Base-by-base conservation (phyloP, 2,113 vertebrate genomes). In the Stigmatopora argus region DNA sequence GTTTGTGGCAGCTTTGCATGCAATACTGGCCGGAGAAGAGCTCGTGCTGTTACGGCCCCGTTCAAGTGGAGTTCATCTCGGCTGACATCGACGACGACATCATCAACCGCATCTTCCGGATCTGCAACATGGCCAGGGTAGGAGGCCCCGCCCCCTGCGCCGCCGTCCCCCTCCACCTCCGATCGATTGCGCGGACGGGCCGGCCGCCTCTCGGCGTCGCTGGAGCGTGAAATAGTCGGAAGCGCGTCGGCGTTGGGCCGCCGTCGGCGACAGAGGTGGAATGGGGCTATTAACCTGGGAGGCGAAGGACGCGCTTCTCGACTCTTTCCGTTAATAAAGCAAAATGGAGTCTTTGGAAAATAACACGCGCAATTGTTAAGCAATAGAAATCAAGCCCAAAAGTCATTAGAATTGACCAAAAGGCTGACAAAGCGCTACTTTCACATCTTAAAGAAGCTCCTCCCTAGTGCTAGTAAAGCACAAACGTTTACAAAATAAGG, bases 11-110 rank as follows among this genome's bases (percentile, higher is more conserved):
- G 96, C 90, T 98, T 57, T 98, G 96, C 82, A 95, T 96, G 93
- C 96, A 99, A 88, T 99, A 99, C 87, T 99, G 96, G 96, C 96
- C 96, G 0, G 96, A 98, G 88, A 98, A 99, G 83, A 96, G 93
- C 0, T 95, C 95, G 0, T 95, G 94, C 47, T 97, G 95, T 72
- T 99, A 99, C 0, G 96, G 96, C 0, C 96, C 96, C 0, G 94
- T 99, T 79, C 96, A 99, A 57, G 96, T 98, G 44, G 96, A 99
- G 84, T 98, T 98, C 69, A 95, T 99, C 74, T 99, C 96, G 0
- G 96, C 96, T 12, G 96, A 98, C 84, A 98, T 98, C 0, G 95
- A 98, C 1, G 96, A 98, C 45, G 96, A 99, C 79, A 94, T 96
- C 86, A 98, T 99, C 87, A 96, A 94, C 83, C 89, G 95, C 56